phyloP scores from a whole-genome alignment of 2,888 invertebrate species.

The Unio delphinus region DNA sequence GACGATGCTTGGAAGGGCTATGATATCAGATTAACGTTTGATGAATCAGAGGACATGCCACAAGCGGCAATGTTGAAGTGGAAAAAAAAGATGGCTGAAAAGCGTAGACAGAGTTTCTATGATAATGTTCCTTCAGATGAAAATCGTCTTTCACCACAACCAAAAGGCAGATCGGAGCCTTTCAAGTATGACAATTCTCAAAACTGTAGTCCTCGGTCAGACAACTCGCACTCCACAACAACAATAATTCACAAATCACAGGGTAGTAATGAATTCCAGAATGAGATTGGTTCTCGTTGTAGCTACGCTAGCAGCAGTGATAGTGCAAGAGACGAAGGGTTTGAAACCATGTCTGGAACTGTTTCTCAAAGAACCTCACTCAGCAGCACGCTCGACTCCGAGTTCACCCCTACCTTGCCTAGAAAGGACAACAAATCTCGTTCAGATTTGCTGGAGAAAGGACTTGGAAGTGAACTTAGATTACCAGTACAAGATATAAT shows the following conservation, averaged over 20 bases:
- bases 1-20: slow-evolving; percentile 15
- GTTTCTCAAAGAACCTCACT: slow-evolving; percentile 67
- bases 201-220: slow-evolving; percentile 34
- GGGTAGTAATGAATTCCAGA: slow-evolving; percentile 49
- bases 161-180: slow-evolving; percentile 10
- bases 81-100: slow-evolving; percentile 47
- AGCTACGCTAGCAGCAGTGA: slow-evolving; percentile 62
- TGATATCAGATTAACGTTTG: slow-evolving; percentile 22
- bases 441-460: background rate
- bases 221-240: slow-evolving; percentile 16
- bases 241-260: slow-evolving; percentile 39
- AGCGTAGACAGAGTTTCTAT: slow-evolving; percentile 51
- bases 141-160: slow-evolving; percentile 33
- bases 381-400: slow-evolving; percentile 66
- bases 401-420: slow-evolving; percentile 45
- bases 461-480: slow-evolving; percentile 8
- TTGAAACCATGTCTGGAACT: slow-evolving; percentile 65
- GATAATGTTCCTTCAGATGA: slow-evolving; percentile 58
- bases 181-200: slow-evolving; percentile 22
- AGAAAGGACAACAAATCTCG: slow-evolving; percentile 20
- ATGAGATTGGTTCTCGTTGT: slow-evolving; percentile 57
- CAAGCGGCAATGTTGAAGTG: slow-evolving; percentile 52
- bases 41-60: slow-evolving; percentile 52
- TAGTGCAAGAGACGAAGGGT: slow-evolving; percentile 66
- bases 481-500: slow-evolving; percentile 27